These are phyloP conservation scores for Nebria brevicollis DNA, from an alignment of 2,888 invertebrate species.

Conservation along the genomic window DNA sequence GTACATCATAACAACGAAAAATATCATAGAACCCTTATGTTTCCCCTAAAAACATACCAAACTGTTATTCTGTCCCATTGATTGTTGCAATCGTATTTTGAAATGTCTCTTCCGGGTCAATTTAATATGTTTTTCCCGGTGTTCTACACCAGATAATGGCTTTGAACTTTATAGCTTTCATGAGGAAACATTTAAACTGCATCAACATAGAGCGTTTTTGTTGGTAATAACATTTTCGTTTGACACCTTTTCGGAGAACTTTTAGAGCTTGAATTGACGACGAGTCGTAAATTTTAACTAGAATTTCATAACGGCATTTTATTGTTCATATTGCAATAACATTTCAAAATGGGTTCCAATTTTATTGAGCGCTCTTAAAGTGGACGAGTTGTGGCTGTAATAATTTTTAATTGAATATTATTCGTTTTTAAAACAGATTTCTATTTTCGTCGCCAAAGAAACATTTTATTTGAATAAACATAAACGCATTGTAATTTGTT, in stretches of 20 bases:
- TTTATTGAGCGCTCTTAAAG: background rate
- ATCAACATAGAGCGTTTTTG: background rate
- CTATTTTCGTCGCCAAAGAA: background rate
- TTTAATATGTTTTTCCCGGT: constrained; percentile 38
- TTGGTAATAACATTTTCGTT: background rate
- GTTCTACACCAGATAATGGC: constrained; percentile 34
- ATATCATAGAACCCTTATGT: background rate
- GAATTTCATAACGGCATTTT: background rate
- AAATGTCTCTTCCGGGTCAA: constrained; percentile 43
- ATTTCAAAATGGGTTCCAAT: background rate
- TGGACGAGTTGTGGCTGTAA: background rate
- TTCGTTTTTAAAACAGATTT: background rate
- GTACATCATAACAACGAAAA: background rate
- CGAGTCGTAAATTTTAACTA: background rate
- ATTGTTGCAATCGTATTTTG: constrained; percentile 35
- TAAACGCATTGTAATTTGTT: background rate
- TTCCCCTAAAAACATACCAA: background rate
- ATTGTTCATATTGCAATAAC: background rate
- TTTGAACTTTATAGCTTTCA: constrained; percentile 38
- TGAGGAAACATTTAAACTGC: constrained; percentile 26
- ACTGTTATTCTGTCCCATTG: constrained; percentile 29
- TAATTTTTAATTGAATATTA: background rate
- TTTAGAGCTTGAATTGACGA: constrained; percentile 1
- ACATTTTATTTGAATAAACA: background rate
- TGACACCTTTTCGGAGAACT: background rate